Base-by-base conservation (phyloP, 2,113 vertebrate species). In the Ariopsis seemanni region DNA sequence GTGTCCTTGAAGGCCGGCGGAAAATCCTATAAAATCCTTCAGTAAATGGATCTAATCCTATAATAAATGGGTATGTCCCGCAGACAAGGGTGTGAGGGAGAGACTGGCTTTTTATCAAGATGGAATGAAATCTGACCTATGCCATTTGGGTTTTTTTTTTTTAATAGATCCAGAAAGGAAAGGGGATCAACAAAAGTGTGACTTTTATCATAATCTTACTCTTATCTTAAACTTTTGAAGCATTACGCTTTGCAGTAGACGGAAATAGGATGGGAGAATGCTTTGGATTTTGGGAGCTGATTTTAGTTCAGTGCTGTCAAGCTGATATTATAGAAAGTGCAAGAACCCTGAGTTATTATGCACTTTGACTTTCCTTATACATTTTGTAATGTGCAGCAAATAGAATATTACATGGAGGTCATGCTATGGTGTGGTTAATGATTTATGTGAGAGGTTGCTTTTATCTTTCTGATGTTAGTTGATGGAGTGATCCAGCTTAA, bases 41-140 rank as follows among this genome's bases (percentile, higher is more conserved):
- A 93, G 94, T 95, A 95, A 95, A 95, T 94, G 94, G 94, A 94
- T 95, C 94, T 95, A 95, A 95, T 95, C 95, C 94, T 92, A 92
- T 95, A 95, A 95, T 95, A 95, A 95, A 95, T 95, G 95, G 93
- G 93, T 93, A 92, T 95, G 95, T 95, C 94, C 95, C 94, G 93
- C 94, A 94, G 94, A 95, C 95, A 95, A 94, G 94, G 94, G 94
- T 95, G 94, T 93, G 57, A 89, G 89, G 78, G 75, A 86, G 86
- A 88, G 86, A 85, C 91, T 90, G 63, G 90, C 88, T 90, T 91
- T 94, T 94, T 95, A 95, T 95, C 94, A 93, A 80, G 93, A 95
- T 94, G 89, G 92, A 93, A 94, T 93, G 91, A 92, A 94, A 94
- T 94, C 93, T 91, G 92, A 93, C 90, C 93, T 83, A 78, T 90